Evolutionary conservation across 2,797 vertebrate species (phyloP).

Genomic region (Schizopygopsis malacanthus): DNA sequence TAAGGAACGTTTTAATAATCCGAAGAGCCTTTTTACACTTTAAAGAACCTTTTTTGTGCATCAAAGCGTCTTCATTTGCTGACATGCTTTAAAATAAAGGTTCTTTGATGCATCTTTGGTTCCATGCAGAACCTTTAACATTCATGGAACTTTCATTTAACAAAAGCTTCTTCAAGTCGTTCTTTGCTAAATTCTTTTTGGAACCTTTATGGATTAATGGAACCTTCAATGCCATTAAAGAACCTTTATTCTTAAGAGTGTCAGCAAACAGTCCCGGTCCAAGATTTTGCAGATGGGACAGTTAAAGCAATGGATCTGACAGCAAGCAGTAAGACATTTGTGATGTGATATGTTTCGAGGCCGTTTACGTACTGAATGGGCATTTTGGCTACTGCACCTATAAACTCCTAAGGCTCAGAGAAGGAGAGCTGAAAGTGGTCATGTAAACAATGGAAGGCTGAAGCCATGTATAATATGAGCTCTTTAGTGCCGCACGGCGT

Average conservation of each 20-base stretch:
- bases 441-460: neutral
- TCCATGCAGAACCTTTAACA: neutral
- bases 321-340: neutral
- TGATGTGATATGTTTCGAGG: neutral
- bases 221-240: no score
- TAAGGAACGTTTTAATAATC: neutral
- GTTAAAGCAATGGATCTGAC: neutral
- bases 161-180: neutral
- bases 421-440: neutral
- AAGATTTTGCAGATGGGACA: neutral
- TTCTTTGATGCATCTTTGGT: neutral
- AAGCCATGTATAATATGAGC: constrained; percentile 11
- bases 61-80: neutral
- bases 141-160: neutral
- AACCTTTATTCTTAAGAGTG: neutral
- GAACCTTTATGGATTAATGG: no score
- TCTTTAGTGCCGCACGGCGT: neutral
- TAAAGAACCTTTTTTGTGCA: neutral
- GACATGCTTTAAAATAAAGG: neutral
- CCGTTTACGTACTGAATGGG: neutral
- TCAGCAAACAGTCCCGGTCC: neutral
- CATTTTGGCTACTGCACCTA: neutral
- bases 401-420: neutral
- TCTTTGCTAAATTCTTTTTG: neutral
- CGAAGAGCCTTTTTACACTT: neutral